Conservation (phyloP, 2,113 vertebrate species). For the Ochotona curzoniae region DNA sequence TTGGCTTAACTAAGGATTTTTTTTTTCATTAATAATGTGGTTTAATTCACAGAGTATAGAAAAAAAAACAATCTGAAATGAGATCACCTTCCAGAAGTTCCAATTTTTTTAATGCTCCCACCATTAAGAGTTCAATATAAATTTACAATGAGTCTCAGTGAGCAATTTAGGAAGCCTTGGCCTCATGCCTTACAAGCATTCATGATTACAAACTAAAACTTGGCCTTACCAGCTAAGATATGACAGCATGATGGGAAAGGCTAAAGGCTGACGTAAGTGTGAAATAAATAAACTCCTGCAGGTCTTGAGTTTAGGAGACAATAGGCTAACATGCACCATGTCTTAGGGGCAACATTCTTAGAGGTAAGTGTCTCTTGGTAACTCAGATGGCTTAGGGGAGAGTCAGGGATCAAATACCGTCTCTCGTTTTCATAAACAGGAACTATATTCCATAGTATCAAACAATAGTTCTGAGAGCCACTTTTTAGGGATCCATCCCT, state of each 20-base stretch:
- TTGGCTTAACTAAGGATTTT: conserved; percentile 70
- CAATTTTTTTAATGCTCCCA: conserved; percentile 72
- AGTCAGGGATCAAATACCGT: neutral
- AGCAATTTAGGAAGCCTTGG: conserved; percentile 73
- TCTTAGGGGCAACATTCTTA: neutral
- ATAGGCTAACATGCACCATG: neutral
- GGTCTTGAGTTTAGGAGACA: neutral
- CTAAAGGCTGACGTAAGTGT: conserved; percentile 68
- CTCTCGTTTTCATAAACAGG: neutral
- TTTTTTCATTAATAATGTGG: conserved; percentile 57
- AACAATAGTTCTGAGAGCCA: neutral
- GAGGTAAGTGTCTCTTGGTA: neutral
- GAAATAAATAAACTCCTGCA: conserved; percentile 37
- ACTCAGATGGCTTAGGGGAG: neutral
- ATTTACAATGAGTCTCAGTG: conserved; percentile 73
- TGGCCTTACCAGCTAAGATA: conserved; percentile 46
- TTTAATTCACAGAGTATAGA: conserved; percentile 69
- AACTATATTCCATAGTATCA: neutral
- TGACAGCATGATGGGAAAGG: conserved; percentile 50
- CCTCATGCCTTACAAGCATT: conserved; percentile 77
- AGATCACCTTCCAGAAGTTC: conserved; percentile 78
- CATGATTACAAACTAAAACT: conserved; percentile 70
- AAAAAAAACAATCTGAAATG: conserved; percentile 58
- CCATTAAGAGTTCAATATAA: conserved; percentile 81
- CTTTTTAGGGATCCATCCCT: neutral